Conservation (phyloP, 2,113 vertebrate genomes). For the Epinephelus moara region DNA sequence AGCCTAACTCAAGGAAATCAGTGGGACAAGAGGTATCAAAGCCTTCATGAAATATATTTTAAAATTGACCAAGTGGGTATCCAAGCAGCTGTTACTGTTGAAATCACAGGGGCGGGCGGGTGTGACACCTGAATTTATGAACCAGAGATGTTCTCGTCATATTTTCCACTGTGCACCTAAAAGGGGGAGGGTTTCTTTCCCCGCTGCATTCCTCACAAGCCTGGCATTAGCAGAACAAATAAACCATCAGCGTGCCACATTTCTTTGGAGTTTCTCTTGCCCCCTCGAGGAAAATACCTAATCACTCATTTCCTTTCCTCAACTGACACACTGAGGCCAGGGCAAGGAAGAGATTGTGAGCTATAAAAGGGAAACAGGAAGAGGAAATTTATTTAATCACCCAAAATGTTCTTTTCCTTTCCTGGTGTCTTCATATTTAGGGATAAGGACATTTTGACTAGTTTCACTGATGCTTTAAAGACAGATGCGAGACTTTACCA, state of each 20-base stretch:
- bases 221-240: slow-evolving; percentile 76
- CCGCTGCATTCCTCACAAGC: slow-evolving; percentile 64
- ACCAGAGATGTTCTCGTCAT: slow-evolving; percentile 4
- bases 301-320: slow-evolving; percentile 77
- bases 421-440: not conserved
- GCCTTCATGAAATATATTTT: not conserved
- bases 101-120: no score
- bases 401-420: slow-evolving; percentile 13
- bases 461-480: not conserved
- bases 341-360: slow-evolving; percentile 56
- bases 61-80: not conserved
- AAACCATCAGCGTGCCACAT: slow-evolving; percentile 57
- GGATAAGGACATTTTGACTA: not conserved
- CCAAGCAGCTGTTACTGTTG: not conserved
- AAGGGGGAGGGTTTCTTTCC: not conserved
- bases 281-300: slow-evolving; percentile 63
- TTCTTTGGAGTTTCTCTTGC: slow-evolving; percentile 53
- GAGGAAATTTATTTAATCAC: slow-evolving; percentile 43
- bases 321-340: slow-evolving; percentile 35
- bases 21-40: not conserved
- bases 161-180: slow-evolving; percentile 53
- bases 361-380: slow-evolving; percentile 63
- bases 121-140: slow-evolving; percentile 27
- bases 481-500: not conserved
- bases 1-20: slow-evolving; percentile 17